Conservation (phyloP, 2,888 invertebrate species). For the Podotricha telesiphe region DNA sequence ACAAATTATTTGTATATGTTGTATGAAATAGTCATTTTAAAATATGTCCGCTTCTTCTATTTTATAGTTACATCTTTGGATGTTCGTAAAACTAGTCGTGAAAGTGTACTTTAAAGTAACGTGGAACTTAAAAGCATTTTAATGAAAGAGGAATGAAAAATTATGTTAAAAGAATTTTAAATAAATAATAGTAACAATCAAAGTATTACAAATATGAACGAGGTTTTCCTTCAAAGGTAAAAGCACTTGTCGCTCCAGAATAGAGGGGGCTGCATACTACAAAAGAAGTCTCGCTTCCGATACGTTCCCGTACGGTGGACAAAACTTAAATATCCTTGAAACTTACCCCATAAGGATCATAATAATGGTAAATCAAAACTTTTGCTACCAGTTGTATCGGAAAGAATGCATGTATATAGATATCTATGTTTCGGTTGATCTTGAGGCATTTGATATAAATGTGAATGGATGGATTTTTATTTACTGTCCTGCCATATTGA, state of each 20-base stretch:
- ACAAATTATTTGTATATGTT: too few species aligned
- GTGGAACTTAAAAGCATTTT: too few species aligned
- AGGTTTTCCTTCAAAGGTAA: constrained; percentile 55
- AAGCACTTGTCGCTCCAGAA: constrained; percentile 64
- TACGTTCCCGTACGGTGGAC: constrained; percentile 41
- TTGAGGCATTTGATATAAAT: constrained; percentile 21
- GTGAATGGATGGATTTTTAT: constrained; percentile 7
- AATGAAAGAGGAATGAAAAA: too few species aligned
- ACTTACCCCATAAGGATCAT: constrained; percentile 10
- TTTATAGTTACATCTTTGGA: too few species aligned
- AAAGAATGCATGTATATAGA: constrained; percentile 13
- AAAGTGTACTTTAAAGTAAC: too few species aligned
- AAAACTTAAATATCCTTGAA: constrained; percentile 12
- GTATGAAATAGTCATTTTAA: too few species aligned
- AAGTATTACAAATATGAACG: constrained; percentile 41
- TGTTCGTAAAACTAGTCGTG: too few species aligned
- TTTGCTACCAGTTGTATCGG: constrained; percentile 20
- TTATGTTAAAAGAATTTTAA: not conserved
- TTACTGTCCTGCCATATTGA: constrained; percentile 2
- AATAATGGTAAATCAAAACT: constrained; percentile 12
- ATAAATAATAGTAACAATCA: constrained; percentile 14
- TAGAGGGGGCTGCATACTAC: constrained; percentile 57
- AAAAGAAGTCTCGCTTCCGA: constrained; percentile 55
- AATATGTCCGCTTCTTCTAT: too few species aligned
- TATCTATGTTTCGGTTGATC: constrained; percentile 14